A percentile compares a stretch with the other conserved stretches of the same genome.
These are phyloP conservation scores for Glossophaga mutica DNA, from an alignment of 2,797 vertebrate genomes.

Conservation along the genomic window DNA sequence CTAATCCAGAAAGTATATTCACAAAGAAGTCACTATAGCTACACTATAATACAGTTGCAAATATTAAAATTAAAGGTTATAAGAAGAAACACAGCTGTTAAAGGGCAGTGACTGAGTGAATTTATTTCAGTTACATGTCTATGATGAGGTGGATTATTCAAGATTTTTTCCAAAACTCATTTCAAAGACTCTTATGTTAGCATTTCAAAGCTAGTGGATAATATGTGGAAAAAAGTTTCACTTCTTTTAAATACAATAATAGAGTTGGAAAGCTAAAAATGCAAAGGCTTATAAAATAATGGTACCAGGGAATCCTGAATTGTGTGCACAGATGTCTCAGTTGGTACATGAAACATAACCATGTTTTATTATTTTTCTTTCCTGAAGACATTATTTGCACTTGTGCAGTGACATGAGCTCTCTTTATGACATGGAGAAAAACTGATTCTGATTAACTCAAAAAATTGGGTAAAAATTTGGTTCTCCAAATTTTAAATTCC, in stretches of 20 bases:
- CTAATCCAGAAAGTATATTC: slow-evolving; percentile 69
- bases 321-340: slow-evolving; percentile 62
- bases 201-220: slow-evolving; percentile 68
- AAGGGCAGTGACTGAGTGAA: slow-evolving; percentile 40
- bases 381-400: slow-evolving; percentile 34
- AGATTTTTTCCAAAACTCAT: slow-evolving; percentile 43
- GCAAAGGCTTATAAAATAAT: slow-evolving; percentile 63
- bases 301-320: slow-evolving; percentile 26
- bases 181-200: slow-evolving; percentile 53
- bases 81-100: slow-evolving; percentile 66
- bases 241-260: slow-evolving; percentile 62
- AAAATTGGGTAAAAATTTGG: not conserved
- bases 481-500: not conserved
- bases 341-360: not conserved
- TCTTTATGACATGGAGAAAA: slow-evolving; percentile 33
- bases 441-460: not conserved
- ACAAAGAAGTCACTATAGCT: not conserved
- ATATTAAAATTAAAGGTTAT: slow-evolving; percentile 60
- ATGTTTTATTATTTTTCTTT: slow-evolving; percentile 31
- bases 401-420: slow-evolving; percentile 15
- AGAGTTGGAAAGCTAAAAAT: slow-evolving; percentile 37
- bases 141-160: slow-evolving; percentile 30
- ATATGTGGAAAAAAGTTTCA: slow-evolving; percentile 64
- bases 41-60: slow-evolving; percentile 28
- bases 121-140: slow-evolving; percentile 25